Conservation (phyloP, 1,140 invertebrate species). For the Brachionus plicatilis region DNA sequence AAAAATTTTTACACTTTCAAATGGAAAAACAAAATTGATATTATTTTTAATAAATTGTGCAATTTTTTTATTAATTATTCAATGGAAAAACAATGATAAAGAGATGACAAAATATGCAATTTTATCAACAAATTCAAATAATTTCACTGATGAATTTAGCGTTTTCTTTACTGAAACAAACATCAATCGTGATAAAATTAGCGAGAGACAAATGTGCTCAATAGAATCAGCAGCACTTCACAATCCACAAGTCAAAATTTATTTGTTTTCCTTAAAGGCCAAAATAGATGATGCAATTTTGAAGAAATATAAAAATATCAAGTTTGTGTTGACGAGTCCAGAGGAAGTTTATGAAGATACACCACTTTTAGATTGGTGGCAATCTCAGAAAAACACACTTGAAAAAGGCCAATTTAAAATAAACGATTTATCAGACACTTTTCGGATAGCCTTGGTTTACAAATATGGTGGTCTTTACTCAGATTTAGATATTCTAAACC, state of each 20-base stretch:
- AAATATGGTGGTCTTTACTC: background rate
- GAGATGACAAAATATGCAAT: too few relatives aligned
- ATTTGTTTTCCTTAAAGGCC: background rate
- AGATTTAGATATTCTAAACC: background rate
- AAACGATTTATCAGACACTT: background rate
- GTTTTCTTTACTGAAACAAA: background rate
- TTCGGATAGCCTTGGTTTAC: background rate
- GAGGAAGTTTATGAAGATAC: background rate
- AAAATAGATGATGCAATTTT: background rate
- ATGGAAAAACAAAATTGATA: too few relatives aligned
- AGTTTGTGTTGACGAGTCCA: background rate
- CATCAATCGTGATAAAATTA: background rate
- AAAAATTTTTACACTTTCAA: too few relatives aligned
- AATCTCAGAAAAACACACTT: background rate
- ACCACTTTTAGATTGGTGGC: background rate
- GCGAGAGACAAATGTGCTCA: background rate
- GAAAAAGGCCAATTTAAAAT: background rate
- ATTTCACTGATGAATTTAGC: background rate
- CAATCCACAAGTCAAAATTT: background rate
- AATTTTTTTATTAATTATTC: too few relatives aligned
- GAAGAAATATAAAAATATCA: background rate
- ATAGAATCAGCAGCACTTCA: background rate
- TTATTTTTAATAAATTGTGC: too few relatives aligned
- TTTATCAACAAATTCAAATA: background rate
- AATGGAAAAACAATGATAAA: background rate